Percentiles rank a stretch among this genome's conserved stretches.
These are phyloP conservation scores for Drosophila robusta DNA, from an alignment of 2,888 invertebrate genomes.

Conservation along the genomic window DNA sequence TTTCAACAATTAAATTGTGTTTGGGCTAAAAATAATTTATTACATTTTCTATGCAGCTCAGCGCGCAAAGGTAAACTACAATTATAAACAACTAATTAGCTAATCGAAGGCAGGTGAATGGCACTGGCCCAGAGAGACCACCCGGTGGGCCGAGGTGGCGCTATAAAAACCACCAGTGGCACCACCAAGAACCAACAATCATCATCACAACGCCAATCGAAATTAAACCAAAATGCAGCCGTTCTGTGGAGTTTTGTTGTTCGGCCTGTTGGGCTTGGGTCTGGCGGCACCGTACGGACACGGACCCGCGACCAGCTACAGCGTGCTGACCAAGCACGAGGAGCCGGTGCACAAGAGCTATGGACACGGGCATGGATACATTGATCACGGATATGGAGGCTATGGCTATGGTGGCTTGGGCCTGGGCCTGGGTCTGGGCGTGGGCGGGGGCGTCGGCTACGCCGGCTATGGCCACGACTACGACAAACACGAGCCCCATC, in stretches of 20 bases:
- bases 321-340: constrained; percentile 80
- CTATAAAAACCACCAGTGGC: constrained; percentile 52
- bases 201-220: constrained; percentile 39
- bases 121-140: constrained; percentile 45
- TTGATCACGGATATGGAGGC: constrained; percentile 39
- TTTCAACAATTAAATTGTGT: constrained; percentile 36
- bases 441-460: constrained; percentile 15
- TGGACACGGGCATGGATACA: constrained; percentile 33
- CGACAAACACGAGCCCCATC: constrained; percentile 84
- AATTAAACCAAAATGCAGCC: constrained; percentile 51
- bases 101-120: constrained; percentile 66
- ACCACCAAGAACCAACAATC: constrained; percentile 60
- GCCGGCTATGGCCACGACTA: constrained; percentile 64
- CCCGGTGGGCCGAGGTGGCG: constrained; percentile 29
- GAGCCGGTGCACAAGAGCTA: constrained; percentile 59
- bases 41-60: constrained; percentile 54
- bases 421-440: constrained; percentile 10
- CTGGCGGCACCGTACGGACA: constrained; percentile 66
- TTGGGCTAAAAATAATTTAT: constrained; percentile 33
- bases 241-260: constrained; percentile 50
- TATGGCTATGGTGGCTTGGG: constrained; percentile 38
- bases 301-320: constrained; percentile 74
- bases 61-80: constrained; percentile 35
- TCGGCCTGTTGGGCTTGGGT: constrained; percentile 53
- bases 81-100: constrained; percentile 62